A percentile compares a stretch with the other conserved stretches of the same genome.
These are phyloP conservation scores for Gymnosoma rotundatum DNA, from an alignment of 2,888 invertebrate genomes.

Conservation along the genomic window DNA sequence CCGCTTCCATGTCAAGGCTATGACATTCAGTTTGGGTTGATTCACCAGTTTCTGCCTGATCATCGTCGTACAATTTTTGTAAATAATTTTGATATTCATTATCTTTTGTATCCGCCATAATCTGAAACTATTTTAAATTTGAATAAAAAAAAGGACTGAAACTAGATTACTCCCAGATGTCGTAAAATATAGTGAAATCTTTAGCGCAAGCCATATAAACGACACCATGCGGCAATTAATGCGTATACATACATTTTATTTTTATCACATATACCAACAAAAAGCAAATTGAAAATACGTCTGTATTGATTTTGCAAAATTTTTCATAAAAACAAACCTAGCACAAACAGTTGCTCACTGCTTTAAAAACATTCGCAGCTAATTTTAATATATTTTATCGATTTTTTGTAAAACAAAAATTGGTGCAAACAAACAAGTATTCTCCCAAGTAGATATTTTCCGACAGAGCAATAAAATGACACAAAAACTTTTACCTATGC, in stretches of 20 bases:
- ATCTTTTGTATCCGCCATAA: slow-evolving; percentile 59
- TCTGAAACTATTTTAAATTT: slow-evolving; percentile 38
- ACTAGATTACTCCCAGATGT: slow-evolving; percentile 51
- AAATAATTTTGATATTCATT: slow-evolving; percentile 88
- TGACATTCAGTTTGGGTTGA: not conserved
- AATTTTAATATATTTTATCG: too few species aligned
- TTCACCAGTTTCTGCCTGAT: slow-evolving; percentile 81
- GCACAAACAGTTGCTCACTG: too few species aligned
- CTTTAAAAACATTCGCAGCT: too few species aligned
- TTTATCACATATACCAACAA: not conserved
- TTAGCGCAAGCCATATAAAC: not conserved
- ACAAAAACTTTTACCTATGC: slow-evolving; percentile 6
- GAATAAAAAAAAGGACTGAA: slow-evolving; percentile 29
- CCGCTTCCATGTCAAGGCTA: not conserved
- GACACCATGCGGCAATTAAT: slow-evolving; percentile 55
- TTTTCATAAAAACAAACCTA: too few species aligned
- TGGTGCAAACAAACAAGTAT: too few species aligned
- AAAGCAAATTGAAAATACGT: too few species aligned
- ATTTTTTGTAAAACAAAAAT: too few species aligned
- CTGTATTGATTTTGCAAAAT: slow-evolving; percentile 34
- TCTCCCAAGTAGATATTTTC: too few species aligned
- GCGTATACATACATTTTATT: slow-evolving; percentile 38
- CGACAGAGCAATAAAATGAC: slow-evolving; percentile 32
- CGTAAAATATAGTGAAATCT: slow-evolving; percentile 15
- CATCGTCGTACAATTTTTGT: slow-evolving; percentile 91